Evolutionary conservation across 1,140 invertebrate species (phyloP).

Genomic region (Leptopilina clavipes): DNA sequence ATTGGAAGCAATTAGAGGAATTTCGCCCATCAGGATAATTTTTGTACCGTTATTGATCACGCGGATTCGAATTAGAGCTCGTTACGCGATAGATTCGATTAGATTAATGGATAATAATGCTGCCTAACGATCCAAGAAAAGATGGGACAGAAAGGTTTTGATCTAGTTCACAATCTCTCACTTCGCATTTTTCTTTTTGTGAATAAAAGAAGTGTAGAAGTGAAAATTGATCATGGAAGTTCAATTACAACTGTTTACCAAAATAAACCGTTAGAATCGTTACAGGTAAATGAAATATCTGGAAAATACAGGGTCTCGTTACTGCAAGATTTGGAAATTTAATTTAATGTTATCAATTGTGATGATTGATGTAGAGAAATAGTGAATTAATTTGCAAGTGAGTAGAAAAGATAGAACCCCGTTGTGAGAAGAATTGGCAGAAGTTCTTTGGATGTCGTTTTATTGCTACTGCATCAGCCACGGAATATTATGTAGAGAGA

Average conservation of each 20-base stretch:
- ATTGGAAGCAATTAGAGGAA: constrained; percentile 49
- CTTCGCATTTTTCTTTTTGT: constrained; percentile 45
- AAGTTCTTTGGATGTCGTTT: constrained; percentile 5
- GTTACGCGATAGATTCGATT: constrained; percentile 65
- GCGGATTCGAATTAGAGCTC: constrained; percentile 62
- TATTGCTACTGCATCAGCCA: constrained; percentile 29
- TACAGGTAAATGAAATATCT: no score
- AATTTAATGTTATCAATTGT: no score
- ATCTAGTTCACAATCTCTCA: constrained; percentile 39
- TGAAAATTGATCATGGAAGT: constrained; percentile 40
- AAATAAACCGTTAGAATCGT: background rate
- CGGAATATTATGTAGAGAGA: constrained; percentile 49
- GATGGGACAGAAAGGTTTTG: constrained; percentile 9
- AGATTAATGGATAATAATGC: constrained; percentile 59
- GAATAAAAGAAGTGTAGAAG: background rate
- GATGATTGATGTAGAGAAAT: background rate
- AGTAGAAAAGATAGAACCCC: background rate
- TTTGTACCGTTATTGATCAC: constrained; percentile 63
- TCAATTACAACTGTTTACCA: constrained; percentile 44
- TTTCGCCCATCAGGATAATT: constrained; percentile 56
- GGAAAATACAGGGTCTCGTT: no score
- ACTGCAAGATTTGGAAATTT: no score
- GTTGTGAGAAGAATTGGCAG: constrained; percentile 9
- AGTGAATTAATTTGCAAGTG: constrained; percentile 10
- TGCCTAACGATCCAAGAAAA: constrained; percentile 55